phyloP scores from a whole-genome alignment of 2,888 invertebrate species.

The Aquatica leii region DNA sequence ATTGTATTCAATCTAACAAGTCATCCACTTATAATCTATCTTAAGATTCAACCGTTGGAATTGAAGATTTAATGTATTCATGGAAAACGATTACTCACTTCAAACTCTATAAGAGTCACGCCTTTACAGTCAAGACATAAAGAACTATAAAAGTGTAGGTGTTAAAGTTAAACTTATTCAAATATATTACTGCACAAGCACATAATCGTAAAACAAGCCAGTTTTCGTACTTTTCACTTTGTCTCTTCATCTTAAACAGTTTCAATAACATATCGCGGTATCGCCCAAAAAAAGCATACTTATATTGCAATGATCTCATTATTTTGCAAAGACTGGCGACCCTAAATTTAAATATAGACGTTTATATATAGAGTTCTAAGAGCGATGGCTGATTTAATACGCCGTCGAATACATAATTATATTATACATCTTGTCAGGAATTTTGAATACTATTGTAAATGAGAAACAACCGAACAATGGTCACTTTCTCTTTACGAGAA shows the following conservation, averaged over 20 bases:
- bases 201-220: slow-evolving; percentile 3
- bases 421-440: too few species aligned
- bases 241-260: too few species aligned
- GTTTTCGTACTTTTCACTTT: background rate
- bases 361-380: background rate
- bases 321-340: slow-evolving; percentile 4
- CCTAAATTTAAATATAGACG: slow-evolving; percentile 9
- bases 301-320: too few species aligned
- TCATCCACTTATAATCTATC: too few species aligned
- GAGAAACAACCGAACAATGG: too few species aligned
- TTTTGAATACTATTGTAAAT: too few species aligned
- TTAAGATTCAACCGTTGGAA: too few species aligned
- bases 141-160: slow-evolving; percentile 27
- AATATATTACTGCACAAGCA: slow-evolving; percentile 11
- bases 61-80: slow-evolving; percentile 18
- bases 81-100: slow-evolving; percentile 19
- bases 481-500: too few species aligned
- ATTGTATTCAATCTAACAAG: too few species aligned
- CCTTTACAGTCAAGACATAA: slow-evolving; percentile 21
- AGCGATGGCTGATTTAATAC: background rate
- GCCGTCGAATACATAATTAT: too few species aligned
- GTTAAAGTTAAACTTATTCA: slow-evolving; percentile 27
- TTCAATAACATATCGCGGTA: too few species aligned
- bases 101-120: slow-evolving; percentile 20
- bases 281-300: too few species aligned